Evolutionary conservation across 2,113 vertebrate species (phyloP).

Genomic region (Diadophis punctatus): DNA sequence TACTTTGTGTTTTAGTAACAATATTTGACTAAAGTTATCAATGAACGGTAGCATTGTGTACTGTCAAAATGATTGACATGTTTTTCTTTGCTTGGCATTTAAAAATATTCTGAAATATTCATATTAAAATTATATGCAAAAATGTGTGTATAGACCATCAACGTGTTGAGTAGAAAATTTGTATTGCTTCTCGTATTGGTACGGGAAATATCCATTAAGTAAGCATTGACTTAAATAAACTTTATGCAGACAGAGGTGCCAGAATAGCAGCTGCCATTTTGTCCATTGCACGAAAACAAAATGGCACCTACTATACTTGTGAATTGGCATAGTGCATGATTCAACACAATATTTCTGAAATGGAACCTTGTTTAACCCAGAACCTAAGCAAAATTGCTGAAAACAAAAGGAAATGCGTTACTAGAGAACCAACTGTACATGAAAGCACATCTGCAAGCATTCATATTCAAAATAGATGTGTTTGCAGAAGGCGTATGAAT

Average conservation of each 20-base stretch:
- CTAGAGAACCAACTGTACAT: background rate
- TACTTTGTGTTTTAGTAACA: fast-evolving
- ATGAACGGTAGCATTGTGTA: fast-evolving
- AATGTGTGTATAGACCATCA: background rate
- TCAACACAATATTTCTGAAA: background rate
- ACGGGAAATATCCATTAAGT: background rate
- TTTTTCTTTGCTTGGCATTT: background rate
- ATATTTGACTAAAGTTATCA: background rate
- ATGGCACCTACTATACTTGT: background rate
- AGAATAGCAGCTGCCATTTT: background rate
- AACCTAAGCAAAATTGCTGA: background rate
- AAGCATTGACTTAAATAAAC: background rate
- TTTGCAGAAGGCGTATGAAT: background rate
- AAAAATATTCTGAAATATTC: background rate
- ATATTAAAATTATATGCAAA: background rate
- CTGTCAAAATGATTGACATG: fast-evolving
- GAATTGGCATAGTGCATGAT: background rate
- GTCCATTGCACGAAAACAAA: background rate
- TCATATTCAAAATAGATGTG: background rate
- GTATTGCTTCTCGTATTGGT: background rate
- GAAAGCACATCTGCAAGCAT: background rate
- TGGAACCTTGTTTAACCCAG: background rate
- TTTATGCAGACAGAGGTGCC: background rate
- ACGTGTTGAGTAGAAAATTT: background rate
- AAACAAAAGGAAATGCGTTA: background rate